Evolutionary conservation across 1,140 invertebrate genomes (phyloP), one percentile per base, ranked within the genome.

Genomic region (Monochamus saltuarius): DNA sequence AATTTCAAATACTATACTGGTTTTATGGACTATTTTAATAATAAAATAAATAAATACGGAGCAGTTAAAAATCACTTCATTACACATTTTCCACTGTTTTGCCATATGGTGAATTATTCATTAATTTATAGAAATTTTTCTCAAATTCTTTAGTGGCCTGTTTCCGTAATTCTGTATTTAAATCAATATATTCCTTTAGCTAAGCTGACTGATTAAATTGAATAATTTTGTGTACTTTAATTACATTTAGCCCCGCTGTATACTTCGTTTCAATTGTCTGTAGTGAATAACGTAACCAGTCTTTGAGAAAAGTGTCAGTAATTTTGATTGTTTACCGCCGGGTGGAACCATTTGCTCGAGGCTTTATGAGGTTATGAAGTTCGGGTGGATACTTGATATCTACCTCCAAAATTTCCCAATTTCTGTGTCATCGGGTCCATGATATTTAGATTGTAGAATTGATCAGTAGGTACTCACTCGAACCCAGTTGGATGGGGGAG

Each of bases 371-470:
- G 1, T 73, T 51, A 47, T 74, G 67, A 7, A 61, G 17, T 10
- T 76, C 3, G 55, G 64, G 69, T 37, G 71, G 68, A 59, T 73
- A 73, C 49, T 68, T 51, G 53, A 75, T 61, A 60, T 75, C 73
- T 17, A 64, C 77, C 70, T 85, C 81, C 17, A 85, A 66, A 56
- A 84, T 79, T 56, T 78, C 84, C 4, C 82, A 81, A 39, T 61
- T 29, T 29, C 22, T 29, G 6, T 61, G 19, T 70, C 37, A 52
- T 67, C 67, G 71, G 80, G 69, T 54, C 74, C 58, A n/a, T 66
- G 17, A 49, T 22, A 11, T n/a, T 50, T 49, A 78, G 74, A 68
- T 39, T 29, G 17, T 17, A 53, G 16, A 19, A 54, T 50, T 38
- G 37, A 59, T 53, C 77, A 77, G 84, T 62, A 78, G 52, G 74